These are phyloP conservation scores for Acanthurus leucopareius DNA, from an alignment of 2,797 vertebrate genomes.

Conservation along the genomic window DNA sequence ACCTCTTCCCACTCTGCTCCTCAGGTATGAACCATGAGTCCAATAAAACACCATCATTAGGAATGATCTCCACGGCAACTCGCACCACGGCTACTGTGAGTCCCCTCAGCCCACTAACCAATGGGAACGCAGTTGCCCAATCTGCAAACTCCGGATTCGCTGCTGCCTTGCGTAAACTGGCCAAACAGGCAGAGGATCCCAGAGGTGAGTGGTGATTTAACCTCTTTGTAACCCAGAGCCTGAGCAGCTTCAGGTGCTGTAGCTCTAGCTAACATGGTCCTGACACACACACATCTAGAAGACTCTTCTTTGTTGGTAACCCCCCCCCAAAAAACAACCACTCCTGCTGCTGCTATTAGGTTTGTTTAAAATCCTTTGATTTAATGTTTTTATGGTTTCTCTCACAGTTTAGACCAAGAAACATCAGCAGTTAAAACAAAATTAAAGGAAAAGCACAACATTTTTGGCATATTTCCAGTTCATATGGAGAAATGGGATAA, in stretches of 20 bases:
- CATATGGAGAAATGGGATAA: not conserved
- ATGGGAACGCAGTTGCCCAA: constrained; percentile 93
- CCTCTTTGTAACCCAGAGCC: constrained; percentile 21
- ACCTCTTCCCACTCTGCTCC: constrained; percentile 50
- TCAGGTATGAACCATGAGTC: constrained; percentile 99
- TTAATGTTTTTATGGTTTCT: not conserved
- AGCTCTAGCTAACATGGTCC: not conserved
- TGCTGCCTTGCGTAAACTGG: constrained; percentile 97
- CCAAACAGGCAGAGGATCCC: constrained; percentile 98
- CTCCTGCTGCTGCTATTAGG: constrained; percentile 10
- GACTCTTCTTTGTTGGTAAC: constrained; percentile 27
- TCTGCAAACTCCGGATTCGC: constrained; percentile 97
- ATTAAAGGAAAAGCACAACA: not conserved
- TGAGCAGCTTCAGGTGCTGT: constrained; percentile 3
- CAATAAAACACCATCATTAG: constrained; percentile 96
- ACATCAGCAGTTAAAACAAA: not conserved
- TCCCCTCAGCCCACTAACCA: constrained; percentile 96
- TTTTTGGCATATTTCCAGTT: not conserved
- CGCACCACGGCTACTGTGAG: constrained; percentile 97
- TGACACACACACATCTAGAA: not conserved
- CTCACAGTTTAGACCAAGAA: not conserved
- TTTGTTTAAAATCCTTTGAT: not conserved
- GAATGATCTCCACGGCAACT: constrained; percentile 97
- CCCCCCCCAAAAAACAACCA: constrained; percentile 15
- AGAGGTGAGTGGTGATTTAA: constrained; percentile 87